Base-by-base conservation (phyloP, 2,888 invertebrate genomes). In the Tryphoninae sp. region DNA sequence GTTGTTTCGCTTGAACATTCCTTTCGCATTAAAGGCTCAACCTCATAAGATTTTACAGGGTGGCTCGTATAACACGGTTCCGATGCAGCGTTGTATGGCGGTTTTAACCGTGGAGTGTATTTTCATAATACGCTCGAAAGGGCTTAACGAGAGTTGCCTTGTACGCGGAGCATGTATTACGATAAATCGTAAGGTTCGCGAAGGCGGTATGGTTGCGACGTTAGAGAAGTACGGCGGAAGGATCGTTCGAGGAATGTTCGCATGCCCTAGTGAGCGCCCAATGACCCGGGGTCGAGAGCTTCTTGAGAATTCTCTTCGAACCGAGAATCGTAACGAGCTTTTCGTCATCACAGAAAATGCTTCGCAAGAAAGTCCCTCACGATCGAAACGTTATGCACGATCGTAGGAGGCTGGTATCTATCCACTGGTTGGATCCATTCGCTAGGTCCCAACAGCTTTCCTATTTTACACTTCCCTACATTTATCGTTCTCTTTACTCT, bases 41-140 rank as follows among this genome's bases (percentile, higher is more conserved):
- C 51, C 23, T 65, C 68, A 80, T 73, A 65, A 77, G 64, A 77
- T 59, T 82, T 82, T 73, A 82, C 45, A 33, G 55, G n/a, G 59
- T 11, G 42, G 55, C 33, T 51, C 59, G 51, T 72, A 51, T 49
- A 76, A 22, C n/a, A 33, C 33, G 33, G 64, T 53, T 45, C 64
- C 26, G 49, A 8, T 77, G 67, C 19, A 23, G 59, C 40, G 49
- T 53, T 53, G 26, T 13, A 26, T 33, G 6, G 33, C 65, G 53
- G 42, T 55, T 80, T 45, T 33, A 69, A 33, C 33, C 33, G 62
- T 40, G 16, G 59, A 68, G 76, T 73, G 73, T 40, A 51, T 62
- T 65, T 40, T 67, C 75, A 62, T 79, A 72, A 68, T 79, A 75
- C 72, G 72, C 75, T 72, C 62, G 68, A 51, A 69, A 72, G 22